Conservation (phyloP, 2,888 invertebrate species). For the Apotomis turbidana region DNA sequence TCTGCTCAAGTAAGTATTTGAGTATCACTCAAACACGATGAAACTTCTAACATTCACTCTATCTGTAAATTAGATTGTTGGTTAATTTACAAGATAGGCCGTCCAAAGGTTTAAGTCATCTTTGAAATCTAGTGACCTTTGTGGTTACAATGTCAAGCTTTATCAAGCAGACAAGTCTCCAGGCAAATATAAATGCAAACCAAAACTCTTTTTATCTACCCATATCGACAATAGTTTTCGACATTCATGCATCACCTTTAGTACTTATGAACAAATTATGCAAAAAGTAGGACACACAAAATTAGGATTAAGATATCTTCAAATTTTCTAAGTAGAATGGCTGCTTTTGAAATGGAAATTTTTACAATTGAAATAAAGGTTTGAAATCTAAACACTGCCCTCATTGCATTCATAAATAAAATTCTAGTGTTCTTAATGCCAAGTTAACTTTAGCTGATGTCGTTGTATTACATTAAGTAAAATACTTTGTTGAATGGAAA, state of each 20-base stretch:
- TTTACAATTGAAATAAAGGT: background rate
- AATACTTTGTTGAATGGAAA: conserved; percentile 32
- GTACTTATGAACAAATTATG: background rate
- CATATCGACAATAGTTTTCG: background rate
- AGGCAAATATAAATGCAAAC: background rate
- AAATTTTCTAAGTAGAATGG: background rate
- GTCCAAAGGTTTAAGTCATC: background rate
- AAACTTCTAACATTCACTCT: background rate
- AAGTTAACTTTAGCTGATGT: conserved; percentile 11
- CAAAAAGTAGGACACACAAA: background rate
- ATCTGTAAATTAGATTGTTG: conserved; percentile 9
- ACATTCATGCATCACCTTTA: background rate
- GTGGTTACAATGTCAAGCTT: conserved; percentile 1
- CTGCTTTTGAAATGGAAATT: background rate
- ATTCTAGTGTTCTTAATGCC: conserved; percentile 3
- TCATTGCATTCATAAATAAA: background rate
- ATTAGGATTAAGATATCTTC: background rate
- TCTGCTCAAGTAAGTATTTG: background rate
- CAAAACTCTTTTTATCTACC: background rate
- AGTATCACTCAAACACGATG: background rate
- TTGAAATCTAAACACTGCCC: background rate
- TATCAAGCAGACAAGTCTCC: conserved; percentile 4
- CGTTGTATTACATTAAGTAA: conserved; percentile 26
- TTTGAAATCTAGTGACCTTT: background rate
- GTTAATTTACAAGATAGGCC: conserved; percentile 3